Evolutionary conservation across 2,113 vertebrate genomes (phyloP).

Genomic region (Rhagologus leucostigma): DNA sequence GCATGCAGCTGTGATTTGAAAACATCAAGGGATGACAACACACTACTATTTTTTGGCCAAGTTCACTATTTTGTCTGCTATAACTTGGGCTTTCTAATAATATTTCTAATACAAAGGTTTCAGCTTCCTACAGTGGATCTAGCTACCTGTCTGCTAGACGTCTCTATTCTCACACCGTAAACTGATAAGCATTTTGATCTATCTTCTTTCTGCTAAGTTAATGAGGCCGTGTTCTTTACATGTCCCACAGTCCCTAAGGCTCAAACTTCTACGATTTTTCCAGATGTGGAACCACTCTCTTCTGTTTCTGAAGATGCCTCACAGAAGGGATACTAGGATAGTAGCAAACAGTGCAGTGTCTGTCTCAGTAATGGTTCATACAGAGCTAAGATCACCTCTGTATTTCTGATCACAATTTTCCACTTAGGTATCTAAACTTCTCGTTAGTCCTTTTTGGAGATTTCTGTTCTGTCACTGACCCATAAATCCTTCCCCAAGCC

Average conservation of each 20-base stretch:
- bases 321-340: background rate
- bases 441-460: background rate
- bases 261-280: background rate
- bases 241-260: background rate
- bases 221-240: fast-evolving
- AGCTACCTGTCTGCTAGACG: background rate
- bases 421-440: background rate
- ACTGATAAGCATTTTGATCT: background rate
- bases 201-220: background rate
- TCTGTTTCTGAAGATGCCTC: background rate
- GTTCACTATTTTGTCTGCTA: background rate
- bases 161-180: background rate
- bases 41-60: background rate
- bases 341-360: background rate
- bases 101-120: background rate
- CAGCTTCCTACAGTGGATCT: background rate
- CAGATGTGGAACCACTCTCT: background rate
- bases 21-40: background rate
- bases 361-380: background rate
- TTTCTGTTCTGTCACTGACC: background rate
- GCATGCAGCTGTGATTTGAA: background rate
- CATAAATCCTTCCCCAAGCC: background rate
- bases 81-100: background rate
- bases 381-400: background rate
- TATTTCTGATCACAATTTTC: background rate